phyloP scores from a whole-genome alignment of 2,113 vertebrate genomes.

The Nannobrachium achirus region DNA sequence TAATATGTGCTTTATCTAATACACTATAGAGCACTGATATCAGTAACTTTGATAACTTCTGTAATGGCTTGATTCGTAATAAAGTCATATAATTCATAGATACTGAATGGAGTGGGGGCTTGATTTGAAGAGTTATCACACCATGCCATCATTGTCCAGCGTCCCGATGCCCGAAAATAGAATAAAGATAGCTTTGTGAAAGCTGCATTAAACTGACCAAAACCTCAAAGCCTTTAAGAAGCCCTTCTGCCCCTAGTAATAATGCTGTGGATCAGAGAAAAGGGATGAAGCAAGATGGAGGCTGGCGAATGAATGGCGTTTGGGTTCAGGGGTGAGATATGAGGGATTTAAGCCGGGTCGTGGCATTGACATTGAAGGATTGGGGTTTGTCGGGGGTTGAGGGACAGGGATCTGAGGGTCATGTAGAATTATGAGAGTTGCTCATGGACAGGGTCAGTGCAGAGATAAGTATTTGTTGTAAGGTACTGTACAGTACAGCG shows the following conservation, averaged over 20 bases:
- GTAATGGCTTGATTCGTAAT: no score
- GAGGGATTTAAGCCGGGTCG: background rate
- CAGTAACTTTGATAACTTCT: no score
- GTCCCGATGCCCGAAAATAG: background rate
- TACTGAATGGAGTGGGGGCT: background rate
- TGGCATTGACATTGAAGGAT: background rate
- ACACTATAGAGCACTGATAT: no score
- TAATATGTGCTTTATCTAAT: no score
- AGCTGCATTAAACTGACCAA: background rate
- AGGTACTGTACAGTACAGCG: background rate
- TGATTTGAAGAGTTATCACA: background rate
- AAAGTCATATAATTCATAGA: no score
- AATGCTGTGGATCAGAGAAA: no score
- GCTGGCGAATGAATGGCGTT: background rate
- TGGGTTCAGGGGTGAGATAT: background rate
- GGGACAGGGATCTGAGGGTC: slow-evolving; percentile 13
- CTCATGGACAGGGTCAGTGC: slow-evolving; percentile 1
- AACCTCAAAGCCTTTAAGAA: background rate
- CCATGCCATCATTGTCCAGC: background rate
- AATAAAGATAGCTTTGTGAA: background rate
- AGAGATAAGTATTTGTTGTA: slow-evolving; percentile 11
- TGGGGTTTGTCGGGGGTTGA: background rate
- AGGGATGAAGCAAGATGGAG: background rate
- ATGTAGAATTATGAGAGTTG: background rate
- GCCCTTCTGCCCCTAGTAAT: no score